Conservation (phyloP, 1,140 invertebrate genomes). For the Schlechtendalia chinensis region DNA sequence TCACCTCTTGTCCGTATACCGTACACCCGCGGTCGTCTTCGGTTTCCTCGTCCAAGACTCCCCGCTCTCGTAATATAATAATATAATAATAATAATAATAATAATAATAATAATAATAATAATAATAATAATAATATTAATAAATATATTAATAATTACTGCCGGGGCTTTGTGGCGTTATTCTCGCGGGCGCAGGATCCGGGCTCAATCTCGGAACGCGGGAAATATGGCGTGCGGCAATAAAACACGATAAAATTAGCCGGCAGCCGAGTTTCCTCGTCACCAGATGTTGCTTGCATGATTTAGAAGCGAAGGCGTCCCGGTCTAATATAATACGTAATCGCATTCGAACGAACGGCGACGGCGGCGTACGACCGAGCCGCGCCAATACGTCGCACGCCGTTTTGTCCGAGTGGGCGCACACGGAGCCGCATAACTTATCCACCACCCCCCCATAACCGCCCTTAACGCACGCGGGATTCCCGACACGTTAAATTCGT, state of each 20-base stretch:
- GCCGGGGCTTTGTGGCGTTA: slow-evolving; percentile 36
- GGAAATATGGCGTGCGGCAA: slow-evolving; percentile 12
- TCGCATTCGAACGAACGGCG: background rate
- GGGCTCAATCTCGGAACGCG: background rate
- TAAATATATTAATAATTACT: slow-evolving; percentile 38
- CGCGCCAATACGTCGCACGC: no score
- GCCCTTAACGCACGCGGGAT: no score
- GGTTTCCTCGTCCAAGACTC: background rate
- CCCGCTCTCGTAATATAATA: background rate
- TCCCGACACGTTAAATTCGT: no score
- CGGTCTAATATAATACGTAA: background rate
- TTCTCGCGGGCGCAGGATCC: slow-evolving; percentile 17
- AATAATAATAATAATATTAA: slow-evolving; percentile 39
- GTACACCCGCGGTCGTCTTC: background rate
- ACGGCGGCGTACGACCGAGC: background rate
- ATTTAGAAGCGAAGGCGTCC: background rate
- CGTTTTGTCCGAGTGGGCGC: no score
- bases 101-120: slow-evolving; percentile 22
- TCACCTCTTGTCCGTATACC: background rate
- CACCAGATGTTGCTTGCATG: slow-evolving; percentile 45
- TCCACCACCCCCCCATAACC: no score
- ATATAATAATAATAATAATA: no score
- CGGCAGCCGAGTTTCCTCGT: background rate
- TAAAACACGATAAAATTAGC: slow-evolving; percentile 49
- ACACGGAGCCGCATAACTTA: no score